Evolutionary conservation across 2,888 invertebrate species (phyloP).

Genomic region (Caenorhabditis sulstoni): DNA sequence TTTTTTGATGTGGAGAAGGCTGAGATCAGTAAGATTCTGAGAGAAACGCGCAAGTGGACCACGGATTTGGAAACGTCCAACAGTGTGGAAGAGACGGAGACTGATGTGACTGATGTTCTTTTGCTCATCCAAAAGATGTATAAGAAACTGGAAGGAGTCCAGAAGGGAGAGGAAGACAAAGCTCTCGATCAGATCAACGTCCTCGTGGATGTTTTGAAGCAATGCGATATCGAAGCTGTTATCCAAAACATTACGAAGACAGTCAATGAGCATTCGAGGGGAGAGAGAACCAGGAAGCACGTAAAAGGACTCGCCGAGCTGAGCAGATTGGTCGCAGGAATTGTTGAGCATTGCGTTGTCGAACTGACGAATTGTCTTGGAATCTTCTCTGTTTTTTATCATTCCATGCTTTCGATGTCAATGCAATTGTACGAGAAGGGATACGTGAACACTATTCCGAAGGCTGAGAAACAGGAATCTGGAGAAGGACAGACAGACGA

Average conservation of each 20-base stretch:
- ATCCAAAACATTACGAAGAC: background rate
- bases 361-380: constrained; percentile 35
- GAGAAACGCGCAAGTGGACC: constrained; percentile 27
- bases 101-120: constrained; percentile 29
- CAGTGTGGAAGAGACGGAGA: constrained; percentile 22
- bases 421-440: constrained; percentile 83
- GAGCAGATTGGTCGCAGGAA: constrained; percentile 11
- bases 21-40: constrained; percentile 8
- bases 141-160: constrained; percentile 32
- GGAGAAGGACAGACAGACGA: constrained; percentile 83
- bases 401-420: constrained; percentile 60
- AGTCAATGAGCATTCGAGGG: constrained; percentile 16
- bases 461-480: constrained; percentile 85
- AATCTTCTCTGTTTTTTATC: constrained; percentile 39
- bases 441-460: constrained; percentile 88
- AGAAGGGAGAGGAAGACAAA: constrained; percentile 30
- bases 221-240: constrained; percentile 18
- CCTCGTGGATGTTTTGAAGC: constrained; percentile 23
- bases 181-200: constrained; percentile 42
- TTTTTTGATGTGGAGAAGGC: constrained; percentile 45
- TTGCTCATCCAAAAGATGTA: constrained; percentile 49
- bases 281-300: constrained; percentile 14
- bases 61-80: constrained; percentile 9
- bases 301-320: constrained; percentile 35
- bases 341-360: constrained; percentile 15